phyloP scores from a whole-genome alignment of 2,113 vertebrate species.

The Centrocercus urophasianus region DNA sequence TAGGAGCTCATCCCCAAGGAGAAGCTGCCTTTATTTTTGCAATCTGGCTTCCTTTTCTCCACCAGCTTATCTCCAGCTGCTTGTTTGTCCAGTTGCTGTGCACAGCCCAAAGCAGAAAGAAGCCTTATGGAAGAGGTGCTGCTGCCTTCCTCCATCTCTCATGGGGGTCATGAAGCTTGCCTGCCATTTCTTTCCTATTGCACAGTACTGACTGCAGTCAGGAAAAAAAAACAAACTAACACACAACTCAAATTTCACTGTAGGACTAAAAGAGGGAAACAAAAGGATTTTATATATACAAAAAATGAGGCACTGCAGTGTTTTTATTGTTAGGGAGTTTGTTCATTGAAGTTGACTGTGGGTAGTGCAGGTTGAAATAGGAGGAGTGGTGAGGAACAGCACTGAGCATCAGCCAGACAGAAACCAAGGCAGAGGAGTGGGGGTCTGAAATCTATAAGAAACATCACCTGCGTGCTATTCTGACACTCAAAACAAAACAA shows the following conservation, averaged over 20 bases:
- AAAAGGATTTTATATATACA: not conserved
- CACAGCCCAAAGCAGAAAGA: not conserved
- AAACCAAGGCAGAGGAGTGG: not conserved
- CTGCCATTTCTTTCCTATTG: not conserved
- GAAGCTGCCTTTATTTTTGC: slow-evolving; percentile 27
- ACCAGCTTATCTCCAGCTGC: not conserved
- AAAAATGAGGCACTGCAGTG: not conserved
- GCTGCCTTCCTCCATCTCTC: not conserved
- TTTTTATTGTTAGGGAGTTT: not conserved
- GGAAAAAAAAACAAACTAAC: not conserved
- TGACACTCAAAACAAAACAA: not conserved
- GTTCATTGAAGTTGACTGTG: not conserved
- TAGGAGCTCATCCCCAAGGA: not conserved
- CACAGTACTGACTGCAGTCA: not conserved
- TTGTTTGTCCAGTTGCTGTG: not conserved
- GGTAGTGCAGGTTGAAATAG: not conserved
- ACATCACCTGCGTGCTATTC: not conserved
- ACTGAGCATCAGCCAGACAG: not conserved
- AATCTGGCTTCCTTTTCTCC: slow-evolving; percentile 13
- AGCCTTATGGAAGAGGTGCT: not conserved
- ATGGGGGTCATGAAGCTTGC: not conserved
- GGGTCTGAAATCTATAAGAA: not conserved
- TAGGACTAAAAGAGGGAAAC: not conserved
- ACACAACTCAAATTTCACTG: not conserved
- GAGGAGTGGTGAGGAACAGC: not conserved